Percentiles rank a stretch among this genome's conserved stretches.
Conservation (phyloP, 1,140 invertebrate genomes). For the Diprion similis region DNA sequence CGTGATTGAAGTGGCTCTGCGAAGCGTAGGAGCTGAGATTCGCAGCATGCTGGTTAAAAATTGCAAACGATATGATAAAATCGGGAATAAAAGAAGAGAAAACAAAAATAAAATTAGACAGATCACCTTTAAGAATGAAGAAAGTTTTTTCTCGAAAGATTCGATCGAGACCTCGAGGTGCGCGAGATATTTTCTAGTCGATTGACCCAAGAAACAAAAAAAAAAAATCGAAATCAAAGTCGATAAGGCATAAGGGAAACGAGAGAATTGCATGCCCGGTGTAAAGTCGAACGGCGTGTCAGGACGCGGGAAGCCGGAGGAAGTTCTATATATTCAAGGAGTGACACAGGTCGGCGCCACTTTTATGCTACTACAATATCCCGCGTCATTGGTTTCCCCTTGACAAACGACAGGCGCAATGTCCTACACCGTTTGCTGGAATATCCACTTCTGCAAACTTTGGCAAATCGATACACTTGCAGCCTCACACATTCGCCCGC, state of each 20-base stretch:
- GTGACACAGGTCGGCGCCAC: neutral
- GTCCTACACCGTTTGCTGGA: neutral
- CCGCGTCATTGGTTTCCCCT: neutral
- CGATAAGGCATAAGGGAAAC: neutral
- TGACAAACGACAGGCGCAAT: neutral
- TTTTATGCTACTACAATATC: neutral
- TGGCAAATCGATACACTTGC: neutral
- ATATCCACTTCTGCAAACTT: neutral
- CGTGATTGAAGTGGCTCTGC: conserved; percentile 23
- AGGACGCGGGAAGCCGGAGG: neutral
- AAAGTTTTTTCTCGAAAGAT: no score
- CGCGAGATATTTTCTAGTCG: no score
- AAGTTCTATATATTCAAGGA: neutral
- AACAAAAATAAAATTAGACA: neutral
- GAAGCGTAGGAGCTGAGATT: neutral
- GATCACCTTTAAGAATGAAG: neutral
- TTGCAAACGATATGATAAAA: neutral
- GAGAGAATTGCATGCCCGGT: neutral
- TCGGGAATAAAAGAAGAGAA: neutral
- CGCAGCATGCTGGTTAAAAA: neutral
- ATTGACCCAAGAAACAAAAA: no score
- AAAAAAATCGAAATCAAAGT: no score
- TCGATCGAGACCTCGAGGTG: no score
- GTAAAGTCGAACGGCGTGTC: neutral
- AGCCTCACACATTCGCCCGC: neutral